Conservation (phyloP, 2,888 invertebrate genomes). For the Timema podura region DNA sequence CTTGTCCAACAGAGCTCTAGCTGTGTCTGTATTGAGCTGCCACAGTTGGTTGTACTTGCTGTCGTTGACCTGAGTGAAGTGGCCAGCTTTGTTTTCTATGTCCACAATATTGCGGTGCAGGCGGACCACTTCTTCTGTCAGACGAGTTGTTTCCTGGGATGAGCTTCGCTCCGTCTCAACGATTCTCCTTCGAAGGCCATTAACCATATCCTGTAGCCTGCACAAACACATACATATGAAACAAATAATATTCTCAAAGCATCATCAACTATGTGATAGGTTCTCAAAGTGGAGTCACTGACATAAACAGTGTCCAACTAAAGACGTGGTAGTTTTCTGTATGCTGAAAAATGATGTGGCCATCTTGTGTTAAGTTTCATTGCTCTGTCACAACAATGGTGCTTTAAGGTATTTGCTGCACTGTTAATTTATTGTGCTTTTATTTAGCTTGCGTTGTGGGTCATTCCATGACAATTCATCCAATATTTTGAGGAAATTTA, state of each 20-base stretch:
- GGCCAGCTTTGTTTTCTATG: slow-evolving; percentile 64
- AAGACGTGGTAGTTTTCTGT: no score
- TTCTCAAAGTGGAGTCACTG: no score
- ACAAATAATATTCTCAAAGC: not conserved
- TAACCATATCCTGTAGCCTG: slow-evolving; percentile 65
- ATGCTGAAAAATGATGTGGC: no score
- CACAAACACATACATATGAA: slow-evolving; percentile 12
- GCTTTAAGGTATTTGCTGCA: no score
- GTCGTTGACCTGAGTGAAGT: slow-evolving; percentile 61
- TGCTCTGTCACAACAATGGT: no score
- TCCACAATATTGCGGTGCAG: slow-evolving; percentile 63
- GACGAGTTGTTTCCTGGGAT: slow-evolving; percentile 59
- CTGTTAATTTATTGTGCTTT: no score
- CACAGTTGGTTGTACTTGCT: slow-evolving; percentile 59
- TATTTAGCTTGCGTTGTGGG: no score
- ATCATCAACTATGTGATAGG: no score
- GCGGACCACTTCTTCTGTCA: slow-evolving; percentile 64
- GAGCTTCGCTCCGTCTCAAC: slow-evolving; percentile 62
- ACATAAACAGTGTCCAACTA: no score
- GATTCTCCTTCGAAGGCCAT: slow-evolving; percentile 60
- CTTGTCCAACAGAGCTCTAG: slow-evolving; percentile 49
- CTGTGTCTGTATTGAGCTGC: slow-evolving; percentile 56
- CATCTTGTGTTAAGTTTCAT: no score
- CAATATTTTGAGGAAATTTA: no score
- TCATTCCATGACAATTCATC: no score